Evolutionary conservation across 2,888 invertebrate species (phyloP), one percentile per base, ranked within the genome.

Genomic region (Synergus gifuensis): DNA sequence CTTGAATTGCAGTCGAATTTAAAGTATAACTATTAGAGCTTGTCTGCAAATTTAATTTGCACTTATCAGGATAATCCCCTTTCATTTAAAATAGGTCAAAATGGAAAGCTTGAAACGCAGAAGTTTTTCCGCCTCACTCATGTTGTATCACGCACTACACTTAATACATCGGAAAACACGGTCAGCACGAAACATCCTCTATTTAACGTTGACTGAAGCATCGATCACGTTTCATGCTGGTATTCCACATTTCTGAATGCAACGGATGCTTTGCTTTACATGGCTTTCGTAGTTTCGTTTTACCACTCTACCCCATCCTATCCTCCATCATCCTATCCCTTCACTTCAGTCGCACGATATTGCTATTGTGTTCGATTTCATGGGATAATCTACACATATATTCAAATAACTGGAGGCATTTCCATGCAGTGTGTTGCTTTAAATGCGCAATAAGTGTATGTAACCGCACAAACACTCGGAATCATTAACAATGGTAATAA

Each of bases 111-210:
- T 9, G 9, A 16, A 54, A 54, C 14, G n/a, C 54, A n/a, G n/a
- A 8, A 54, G 8, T 8, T 54, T 16, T n/a, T 54, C 54, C 0
- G n/a, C 8, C 8, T 54, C n/a, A 54, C n/a, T 54, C 54, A 8
- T 16, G n/a, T 9, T 54, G 9, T 54, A 54, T 54, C 1, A 54
- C n/a, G 54, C 54, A 54, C 54, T 54, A n/a, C 54, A 54, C 54
- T 54, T 54, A n/a, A 54, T 54, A 54, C 8, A n/a, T n/a, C n/a
- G 54, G 16, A 54, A 54, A 54, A 54, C n/a, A 54, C 54, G 54
- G 54, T n/a, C 54, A 54, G n/a, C 54, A 54, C 54, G 54, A n/a
- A 54, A 54, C n/a, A 54, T n/a, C 54, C 54, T 54, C 54, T 54
- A 54, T 54, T 54, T 54, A 54, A n/a, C 14, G n/a, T n/a, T 54